Conservation (phyloP, 2,797 vertebrate genomes). For the Phataginus tetradactyla region DNA sequence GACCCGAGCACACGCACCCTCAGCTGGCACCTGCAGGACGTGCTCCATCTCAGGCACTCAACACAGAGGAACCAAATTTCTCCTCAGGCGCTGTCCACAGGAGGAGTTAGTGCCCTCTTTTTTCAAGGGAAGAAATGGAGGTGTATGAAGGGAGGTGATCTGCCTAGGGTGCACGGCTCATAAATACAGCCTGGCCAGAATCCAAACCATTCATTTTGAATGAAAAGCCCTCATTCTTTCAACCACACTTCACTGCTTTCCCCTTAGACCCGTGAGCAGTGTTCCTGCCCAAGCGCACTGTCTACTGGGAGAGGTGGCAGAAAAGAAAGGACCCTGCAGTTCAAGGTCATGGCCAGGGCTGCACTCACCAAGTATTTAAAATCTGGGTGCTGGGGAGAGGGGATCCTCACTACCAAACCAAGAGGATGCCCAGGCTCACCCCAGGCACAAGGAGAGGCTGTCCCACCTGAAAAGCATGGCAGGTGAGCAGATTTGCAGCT, state of each 20-base stretch:
- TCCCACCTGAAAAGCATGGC: not conserved
- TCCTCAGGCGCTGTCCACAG: not conserved
- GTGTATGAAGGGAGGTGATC: slow-evolving; percentile 45
- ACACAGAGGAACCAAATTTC: not conserved
- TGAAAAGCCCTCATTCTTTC: not conserved
- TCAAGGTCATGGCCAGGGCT: not conserved
- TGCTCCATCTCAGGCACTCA: not conserved
- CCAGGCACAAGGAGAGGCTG: not conserved
- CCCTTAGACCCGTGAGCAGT: not conserved
- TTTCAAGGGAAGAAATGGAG: slow-evolving; percentile 61
- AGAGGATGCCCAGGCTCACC: not conserved
- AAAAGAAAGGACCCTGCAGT: not conserved
- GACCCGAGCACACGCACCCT: not conserved
- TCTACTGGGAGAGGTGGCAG: not conserved
- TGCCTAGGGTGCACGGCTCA: not conserved
- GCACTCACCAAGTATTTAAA: not conserved
- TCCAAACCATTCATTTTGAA: not conserved
- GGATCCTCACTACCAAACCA: not conserved
- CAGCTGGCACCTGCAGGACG: not conserved
- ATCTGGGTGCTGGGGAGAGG: not conserved
- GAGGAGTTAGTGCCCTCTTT: not conserved
- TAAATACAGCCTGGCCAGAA: not conserved
- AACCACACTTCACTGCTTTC: not conserved
- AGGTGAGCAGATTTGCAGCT: not conserved
- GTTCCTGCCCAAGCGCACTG: too few relatives aligned